These are phyloP conservation scores for Netelia fuscicornis DNA, from an alignment of 2,888 invertebrate species.

Conservation along the genomic window DNA sequence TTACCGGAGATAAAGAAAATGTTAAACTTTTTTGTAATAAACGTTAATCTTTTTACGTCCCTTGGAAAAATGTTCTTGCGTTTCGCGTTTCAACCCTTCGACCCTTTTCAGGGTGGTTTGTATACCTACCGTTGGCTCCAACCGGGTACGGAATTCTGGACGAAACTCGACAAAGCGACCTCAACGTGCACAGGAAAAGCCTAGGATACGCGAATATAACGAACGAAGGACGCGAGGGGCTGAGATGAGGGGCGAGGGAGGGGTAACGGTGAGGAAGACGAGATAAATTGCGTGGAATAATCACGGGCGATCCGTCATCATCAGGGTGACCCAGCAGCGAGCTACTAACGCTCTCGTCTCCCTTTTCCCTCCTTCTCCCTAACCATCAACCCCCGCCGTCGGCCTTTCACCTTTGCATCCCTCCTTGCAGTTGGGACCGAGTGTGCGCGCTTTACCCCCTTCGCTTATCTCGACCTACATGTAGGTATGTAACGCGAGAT, in stretches of 20 bases:
- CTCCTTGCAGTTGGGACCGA: neutral
- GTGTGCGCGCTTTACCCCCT: slow-evolving; percentile 25
- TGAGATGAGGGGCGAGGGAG: neutral
- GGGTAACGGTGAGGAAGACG: slow-evolving; percentile 35
- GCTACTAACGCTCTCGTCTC: slow-evolving; percentile 47
- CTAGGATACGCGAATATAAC: slow-evolving; percentile 26
- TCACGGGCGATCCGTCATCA: slow-evolving; percentile 78
- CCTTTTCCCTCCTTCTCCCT: slow-evolving; percentile 21
- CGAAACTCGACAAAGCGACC: slow-evolving; percentile 1
- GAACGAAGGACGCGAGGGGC: slow-evolving; percentile 3
- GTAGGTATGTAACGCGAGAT: slow-evolving; percentile 30
- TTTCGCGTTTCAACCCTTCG: slow-evolving; percentile 1
- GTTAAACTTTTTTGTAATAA: no score
- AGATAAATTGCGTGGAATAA: slow-evolving; percentile 77
- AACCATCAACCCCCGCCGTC: slow-evolving; percentile 14
- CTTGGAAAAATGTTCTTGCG: no score
- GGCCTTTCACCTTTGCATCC: slow-evolving; percentile 21
- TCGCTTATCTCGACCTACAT: slow-evolving; percentile 1
- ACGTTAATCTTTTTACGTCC: no score
- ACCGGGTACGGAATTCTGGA: slow-evolving; percentile 7
- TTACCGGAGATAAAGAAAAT: no score
- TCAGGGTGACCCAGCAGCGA: slow-evolving; percentile 69
- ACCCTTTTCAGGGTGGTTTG: slow-evolving; percentile 9
- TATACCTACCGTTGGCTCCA: neutral
- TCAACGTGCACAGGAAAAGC: neutral